Base-by-base conservation (phyloP, 2,888 invertebrate genomes). In the Rhyacophila evoluta region DNA sequence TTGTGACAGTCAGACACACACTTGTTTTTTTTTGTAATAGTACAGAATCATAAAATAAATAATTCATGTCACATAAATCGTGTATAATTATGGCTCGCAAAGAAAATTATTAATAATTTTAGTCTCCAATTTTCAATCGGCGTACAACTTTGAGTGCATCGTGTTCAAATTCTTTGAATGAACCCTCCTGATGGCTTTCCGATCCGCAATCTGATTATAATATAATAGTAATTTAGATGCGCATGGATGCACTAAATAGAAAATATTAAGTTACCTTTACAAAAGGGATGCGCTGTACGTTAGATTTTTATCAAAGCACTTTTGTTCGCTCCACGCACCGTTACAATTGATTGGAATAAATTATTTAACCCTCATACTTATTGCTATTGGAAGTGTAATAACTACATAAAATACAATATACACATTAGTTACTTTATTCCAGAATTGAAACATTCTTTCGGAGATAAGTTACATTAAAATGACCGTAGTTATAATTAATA, bases 181-280 rank as follows among this genome's bases (percentile, higher is more conserved):
- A 72, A 28, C 15, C 33, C 71, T 25, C 5, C 25, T 15, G 67
- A 38, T 71, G 27, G 33, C 71, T 72, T 79, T 76, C 72, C 55
- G 75, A 70, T 80, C 72, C 79, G 36, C 81, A 79, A 79, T 79
- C 81, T 79, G 81, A 81, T 81, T 79, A 81, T 79, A 79, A 79
- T 81, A 72, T 75, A 81, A 73, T 77, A 69, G 55, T 75, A 72
- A 81, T 79, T 81, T 73, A 69, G 55, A n/a, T 70, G 78, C 81
- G 81, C 77, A 70, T 72, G 69, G 68, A 29, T 78, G 74, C 39
- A 73, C 79, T 75, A 76, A 74, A 77, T 71, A 55, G 67, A 81
- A 79, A 81, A 81, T 81, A 81, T 81, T 81, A 78, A 79, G 79
- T 81, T 81, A 81, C 81, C 81, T 81, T 29, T 67, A 79, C 72